Evolutionary conservation across 2,888 invertebrate species (phyloP).

Genomic region (Rhopalosiphum nymphaeae): DNA sequence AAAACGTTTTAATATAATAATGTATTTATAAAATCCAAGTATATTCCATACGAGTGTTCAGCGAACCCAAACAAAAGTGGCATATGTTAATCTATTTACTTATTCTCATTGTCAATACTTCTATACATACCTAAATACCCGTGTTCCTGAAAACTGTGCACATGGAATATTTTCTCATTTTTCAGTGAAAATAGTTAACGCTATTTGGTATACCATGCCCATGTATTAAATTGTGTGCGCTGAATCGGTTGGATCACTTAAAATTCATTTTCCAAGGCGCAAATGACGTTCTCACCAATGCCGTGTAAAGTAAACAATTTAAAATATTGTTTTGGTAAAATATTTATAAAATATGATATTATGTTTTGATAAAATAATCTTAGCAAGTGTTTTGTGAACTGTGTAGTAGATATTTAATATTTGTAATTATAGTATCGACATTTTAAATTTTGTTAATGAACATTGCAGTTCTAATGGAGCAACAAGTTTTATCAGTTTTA

Average conservation of each 20-base stretch:
- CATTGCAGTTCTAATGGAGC: background rate
- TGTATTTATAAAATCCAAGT: background rate
- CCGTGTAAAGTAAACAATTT: background rate
- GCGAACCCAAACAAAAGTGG: background rate
- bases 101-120: background rate
- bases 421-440: background rate
- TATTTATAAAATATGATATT: background rate
- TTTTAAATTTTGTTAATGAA: background rate
- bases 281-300: background rate
- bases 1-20: background rate
- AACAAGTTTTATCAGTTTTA: background rate
- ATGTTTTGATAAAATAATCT: slow-evolving; percentile 1
- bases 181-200: background rate
- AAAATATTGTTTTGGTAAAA: too few species aligned
- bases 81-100: background rate
- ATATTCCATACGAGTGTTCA: background rate
- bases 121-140: background rate
- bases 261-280: background rate
- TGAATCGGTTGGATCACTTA: background rate
- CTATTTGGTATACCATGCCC: background rate
- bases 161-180: background rate
- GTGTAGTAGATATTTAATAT: slow-evolving; percentile 10
- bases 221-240: background rate
- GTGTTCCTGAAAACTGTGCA: background rate
- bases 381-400: background rate